Evolutionary conservation across 2,797 vertebrate species (phyloP), one percentile per base, ranked within the genome.

Genomic region (Holocentrus rufus): DNA sequence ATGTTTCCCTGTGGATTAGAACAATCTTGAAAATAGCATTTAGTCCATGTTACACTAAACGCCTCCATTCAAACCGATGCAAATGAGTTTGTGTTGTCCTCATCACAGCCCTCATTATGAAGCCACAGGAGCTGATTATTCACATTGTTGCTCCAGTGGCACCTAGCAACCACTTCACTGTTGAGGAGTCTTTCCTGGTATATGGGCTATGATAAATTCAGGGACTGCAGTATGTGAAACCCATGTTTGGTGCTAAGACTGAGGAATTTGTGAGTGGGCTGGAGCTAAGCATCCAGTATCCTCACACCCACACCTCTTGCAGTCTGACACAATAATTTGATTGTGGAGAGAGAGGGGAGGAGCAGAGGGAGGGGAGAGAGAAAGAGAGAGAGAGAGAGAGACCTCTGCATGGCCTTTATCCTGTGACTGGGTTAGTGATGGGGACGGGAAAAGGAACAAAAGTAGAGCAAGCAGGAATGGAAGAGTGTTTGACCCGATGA

Each of bases 131-230:
- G 74, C 80, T 87, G 77, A 89, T 90, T 89, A 88, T 88, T 87
- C 83, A 83, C 83, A 85, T 82, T 72, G 77, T 90, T 86, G 80
- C 79, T 88, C 71, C 85, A 77, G 75, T 69, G 56, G 86, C 85
- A 85, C 87, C 87, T 90, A 88, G 89, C 87, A 91, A 92, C 90
- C 79, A 68, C 80, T 81, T 82, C 69, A 47, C 58, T 64, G n/a
- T 52, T 3, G 17, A 83, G 70, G 59, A 77, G 65, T 59, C 66
- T 77, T 78, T 60, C 59, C 66, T 59, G 74, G 23, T n/a, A 34
- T 36, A 58, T 36, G 56, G 56, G 62, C 39, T 3, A 6, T 66
- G 71, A 76, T 62, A 36, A 58, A 11, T 44, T 13, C 39, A 44
- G 49, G 36, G 54, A 44, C 39, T 27, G 20, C 20, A 77, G 76